These are phyloP conservation scores for Tympanoctomys barrerae DNA, from an alignment of 2,797 vertebrate genomes.

Conservation along the genomic window DNA sequence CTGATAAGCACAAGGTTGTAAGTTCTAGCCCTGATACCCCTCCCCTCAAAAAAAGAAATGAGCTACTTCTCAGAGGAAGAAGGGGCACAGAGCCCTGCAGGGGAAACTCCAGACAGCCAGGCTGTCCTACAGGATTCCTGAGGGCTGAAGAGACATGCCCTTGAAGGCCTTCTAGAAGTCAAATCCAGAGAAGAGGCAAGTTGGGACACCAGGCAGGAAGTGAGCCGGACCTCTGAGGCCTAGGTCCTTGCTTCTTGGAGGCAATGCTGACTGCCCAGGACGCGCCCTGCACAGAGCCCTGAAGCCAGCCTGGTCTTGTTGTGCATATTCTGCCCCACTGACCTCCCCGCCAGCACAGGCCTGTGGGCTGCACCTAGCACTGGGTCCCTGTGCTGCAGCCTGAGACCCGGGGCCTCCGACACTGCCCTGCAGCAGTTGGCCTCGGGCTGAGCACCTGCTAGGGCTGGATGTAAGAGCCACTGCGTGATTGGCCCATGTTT, in stretches of 20 bases:
- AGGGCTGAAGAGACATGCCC: too few species aligned
- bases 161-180: not conserved
- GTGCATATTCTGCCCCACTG: conserved; percentile 41
- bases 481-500: not conserved
- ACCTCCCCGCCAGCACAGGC: conserved; percentile 68
- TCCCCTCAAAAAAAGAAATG: not conserved
- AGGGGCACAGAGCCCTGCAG: not conserved
- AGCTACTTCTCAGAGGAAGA: not conserved
- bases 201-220: not conserved
- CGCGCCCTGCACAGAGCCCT: conserved; percentile 73
- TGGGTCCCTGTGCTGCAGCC: accelerated
- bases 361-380: not conserved
- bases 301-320: conserved; percentile 61
- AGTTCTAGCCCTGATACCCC: too few species aligned
- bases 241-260: not conserved
- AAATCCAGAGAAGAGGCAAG: not conserved
- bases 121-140: accelerated
- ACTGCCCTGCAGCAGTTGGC: not conserved
- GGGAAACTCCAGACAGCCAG: accelerated
- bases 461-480: not conserved
- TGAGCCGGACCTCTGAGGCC: not conserved
- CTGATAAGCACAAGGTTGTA: too few species aligned
- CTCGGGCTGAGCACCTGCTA: not conserved
- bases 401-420: not conserved
- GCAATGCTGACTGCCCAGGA: conserved; percentile 70